Evolutionary conservation across 2,113 vertebrate species (phyloP).

Genomic region (Agapornis roseicollis): DNA sequence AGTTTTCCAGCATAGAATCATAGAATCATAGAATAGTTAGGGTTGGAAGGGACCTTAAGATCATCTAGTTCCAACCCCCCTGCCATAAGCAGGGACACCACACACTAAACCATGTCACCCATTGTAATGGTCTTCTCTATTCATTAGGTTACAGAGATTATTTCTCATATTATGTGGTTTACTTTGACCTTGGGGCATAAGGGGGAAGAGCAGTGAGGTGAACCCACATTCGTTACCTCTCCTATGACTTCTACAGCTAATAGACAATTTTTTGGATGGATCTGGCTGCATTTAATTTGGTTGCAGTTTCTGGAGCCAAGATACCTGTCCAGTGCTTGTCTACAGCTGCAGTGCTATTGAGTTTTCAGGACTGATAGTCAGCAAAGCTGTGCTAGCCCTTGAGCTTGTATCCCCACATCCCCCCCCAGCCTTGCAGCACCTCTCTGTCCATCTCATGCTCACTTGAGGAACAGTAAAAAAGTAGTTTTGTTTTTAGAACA

Average conservation of each 20-base stretch:
- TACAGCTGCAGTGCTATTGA: neutral
- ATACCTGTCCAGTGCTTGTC: neutral
- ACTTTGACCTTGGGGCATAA: neutral
- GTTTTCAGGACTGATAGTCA: neutral
- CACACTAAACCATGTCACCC: no score
- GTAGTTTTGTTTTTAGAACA: neutral
- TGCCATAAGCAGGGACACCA: no score
- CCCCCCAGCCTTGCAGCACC: neutral
- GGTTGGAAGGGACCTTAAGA: no score
- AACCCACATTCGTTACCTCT: neutral
- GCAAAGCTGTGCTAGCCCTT: neutral
- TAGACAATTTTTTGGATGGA: neutral
- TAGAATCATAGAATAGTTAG: no score
- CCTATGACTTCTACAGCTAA: neutral
- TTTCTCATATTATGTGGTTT: neutral
- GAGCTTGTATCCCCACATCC: neutral
- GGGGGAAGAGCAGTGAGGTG: neutral
- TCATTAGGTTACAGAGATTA: neutral
- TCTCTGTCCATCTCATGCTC: neutral
- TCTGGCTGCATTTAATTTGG: neutral
- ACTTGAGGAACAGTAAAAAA: neutral
- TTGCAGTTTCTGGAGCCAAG: neutral
- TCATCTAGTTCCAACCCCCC: no score
- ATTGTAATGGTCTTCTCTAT: accelerated
- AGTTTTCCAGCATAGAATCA: neutral